Base-by-base conservation (phyloP, 2,797 vertebrate genomes). In the Eulemur rubriventer region DNA sequence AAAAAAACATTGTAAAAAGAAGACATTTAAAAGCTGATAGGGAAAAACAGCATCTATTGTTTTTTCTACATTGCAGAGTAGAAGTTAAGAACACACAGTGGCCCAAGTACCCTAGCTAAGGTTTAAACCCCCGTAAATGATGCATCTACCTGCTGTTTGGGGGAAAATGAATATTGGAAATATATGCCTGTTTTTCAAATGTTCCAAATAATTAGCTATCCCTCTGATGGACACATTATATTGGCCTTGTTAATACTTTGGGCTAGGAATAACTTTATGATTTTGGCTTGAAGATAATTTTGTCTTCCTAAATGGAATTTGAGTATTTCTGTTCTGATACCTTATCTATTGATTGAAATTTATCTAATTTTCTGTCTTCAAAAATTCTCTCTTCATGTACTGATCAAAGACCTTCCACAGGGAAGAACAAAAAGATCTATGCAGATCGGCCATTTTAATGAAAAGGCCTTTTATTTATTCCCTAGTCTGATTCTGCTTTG, bases 401-500 rank as follows among this genome's bases (percentile, higher is more conserved):
- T 76, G 28, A 97, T 96, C 76, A 83, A 97, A 96, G 81, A 82
- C 38, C 33, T 73, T 59, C 73, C 61, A 26, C 20, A 82, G 38
- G 48, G 80, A 95, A 96, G 83, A 95, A 92, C 59, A 76, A 92
- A 81, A 72, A 91, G 75, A 67, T 88, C 80, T 84, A 93, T 41
- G 80, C 35, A 97, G 76, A 96, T 84, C 0, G 2, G 35, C 84
- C 81, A 88, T 95, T 95, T 96, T 95, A 95, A 95, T 96, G 90
- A 95, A 96, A 96, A 94, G 83, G 72, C 8, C 70, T 93, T 96
- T 82, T 94, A 96, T 94, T 95, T 94, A 96, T 94, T 95, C 97
- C 84, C 94, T 75, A 57, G 55, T 61, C 95, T 55, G 67, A 94
- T 85, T 97, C 78, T 55, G 84, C 84, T 97, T 95, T 96, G 96